phyloP scores from a whole-genome alignment of 2,888 invertebrate species.

The Epirrhoe alternata region DNA sequence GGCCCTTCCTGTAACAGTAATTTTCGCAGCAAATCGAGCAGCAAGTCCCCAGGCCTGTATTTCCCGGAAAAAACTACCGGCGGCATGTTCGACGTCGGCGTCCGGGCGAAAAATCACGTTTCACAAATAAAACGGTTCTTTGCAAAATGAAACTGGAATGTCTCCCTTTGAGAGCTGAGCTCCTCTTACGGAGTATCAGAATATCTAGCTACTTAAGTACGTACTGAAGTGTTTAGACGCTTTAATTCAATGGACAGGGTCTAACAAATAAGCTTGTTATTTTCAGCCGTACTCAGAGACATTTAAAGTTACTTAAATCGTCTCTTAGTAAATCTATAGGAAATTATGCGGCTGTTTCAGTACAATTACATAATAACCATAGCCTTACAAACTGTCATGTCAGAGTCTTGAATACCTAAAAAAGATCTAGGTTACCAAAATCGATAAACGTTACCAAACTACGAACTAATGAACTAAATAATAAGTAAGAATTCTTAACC shows the following conservation, averaged over 20 bases:
- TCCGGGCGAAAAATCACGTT: slow-evolving; percentile 25
- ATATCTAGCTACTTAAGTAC: slow-evolving; percentile 16
- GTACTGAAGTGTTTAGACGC: slow-evolving; percentile 6
- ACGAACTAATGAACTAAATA: too few relatives aligned
- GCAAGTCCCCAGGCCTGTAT: slow-evolving; percentile 8
- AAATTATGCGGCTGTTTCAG: too few relatives aligned
- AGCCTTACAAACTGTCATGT: too few relatives aligned
- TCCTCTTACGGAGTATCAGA: slow-evolving; percentile 23
- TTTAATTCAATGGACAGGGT: slow-evolving; percentile 8
- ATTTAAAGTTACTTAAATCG: background rate
- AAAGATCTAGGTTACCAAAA: too few relatives aligned
- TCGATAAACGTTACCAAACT: too few relatives aligned
- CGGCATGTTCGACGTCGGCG: slow-evolving; percentile 5
- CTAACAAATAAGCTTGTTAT: background rate
- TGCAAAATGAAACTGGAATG: slow-evolving; percentile 27
- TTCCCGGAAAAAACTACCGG: slow-evolving; percentile 1
- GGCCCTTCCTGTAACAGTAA: slow-evolving; percentile 2
- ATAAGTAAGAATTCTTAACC: background rate
- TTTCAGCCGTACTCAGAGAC: background rate
- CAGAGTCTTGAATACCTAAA: too few relatives aligned
- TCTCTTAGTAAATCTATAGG: background rate
- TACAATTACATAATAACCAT: too few relatives aligned
- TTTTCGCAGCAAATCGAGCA: slow-evolving; percentile 12
- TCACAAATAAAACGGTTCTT: slow-evolving; percentile 24
- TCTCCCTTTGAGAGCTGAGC: slow-evolving; percentile 27